Conservation (phyloP, 1,140 invertebrate species). For the Danaus plexippus region DNA sequence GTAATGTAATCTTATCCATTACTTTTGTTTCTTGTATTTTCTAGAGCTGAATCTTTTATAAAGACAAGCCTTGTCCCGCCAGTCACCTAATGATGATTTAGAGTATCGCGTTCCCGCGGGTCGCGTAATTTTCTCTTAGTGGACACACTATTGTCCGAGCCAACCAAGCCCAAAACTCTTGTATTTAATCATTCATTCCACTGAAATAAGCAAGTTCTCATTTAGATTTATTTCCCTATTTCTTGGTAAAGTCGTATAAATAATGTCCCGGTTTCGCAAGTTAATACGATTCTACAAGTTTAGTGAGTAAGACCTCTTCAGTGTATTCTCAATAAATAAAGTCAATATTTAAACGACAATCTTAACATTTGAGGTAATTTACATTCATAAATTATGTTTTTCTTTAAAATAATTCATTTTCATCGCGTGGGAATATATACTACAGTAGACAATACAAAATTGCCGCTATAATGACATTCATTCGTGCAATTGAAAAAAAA, state of each 20-base stretch:
- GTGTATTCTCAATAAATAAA: no score
- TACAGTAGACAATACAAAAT: no score
- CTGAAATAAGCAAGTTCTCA: conserved; percentile 38
- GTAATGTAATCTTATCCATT: conserved; percentile 3
- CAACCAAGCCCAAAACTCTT: conserved; percentile 54
- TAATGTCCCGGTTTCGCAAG: conserved; percentile 8
- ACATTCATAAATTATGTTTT: no score
- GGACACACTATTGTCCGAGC: conserved; percentile 46
- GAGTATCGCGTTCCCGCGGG: conserved; percentile 48
- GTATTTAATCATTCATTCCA: conserved; percentile 63
- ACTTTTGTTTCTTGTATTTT: conserved; percentile 2
- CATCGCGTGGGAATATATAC: no score
- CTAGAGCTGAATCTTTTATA: conserved; percentile 63
- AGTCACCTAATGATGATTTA: conserved; percentile 63
- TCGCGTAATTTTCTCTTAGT: conserved; percentile 59
- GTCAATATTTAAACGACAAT: no score
- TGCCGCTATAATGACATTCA: no score
- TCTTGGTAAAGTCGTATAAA: conserved; percentile 21
- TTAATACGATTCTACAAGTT: conserved; percentile 6
- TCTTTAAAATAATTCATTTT: no score
- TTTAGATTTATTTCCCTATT: conserved; percentile 58
- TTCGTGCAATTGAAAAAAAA: no score
- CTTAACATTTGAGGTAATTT: no score
- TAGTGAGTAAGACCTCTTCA: background rate
- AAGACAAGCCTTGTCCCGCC: conserved; percentile 48